A percentile compares a stretch with the other conserved stretches of the same genome.
Evolutionary conservation across 2,888 invertebrate species (phyloP).

Genomic region (Linnaemya tessellans): DNA sequence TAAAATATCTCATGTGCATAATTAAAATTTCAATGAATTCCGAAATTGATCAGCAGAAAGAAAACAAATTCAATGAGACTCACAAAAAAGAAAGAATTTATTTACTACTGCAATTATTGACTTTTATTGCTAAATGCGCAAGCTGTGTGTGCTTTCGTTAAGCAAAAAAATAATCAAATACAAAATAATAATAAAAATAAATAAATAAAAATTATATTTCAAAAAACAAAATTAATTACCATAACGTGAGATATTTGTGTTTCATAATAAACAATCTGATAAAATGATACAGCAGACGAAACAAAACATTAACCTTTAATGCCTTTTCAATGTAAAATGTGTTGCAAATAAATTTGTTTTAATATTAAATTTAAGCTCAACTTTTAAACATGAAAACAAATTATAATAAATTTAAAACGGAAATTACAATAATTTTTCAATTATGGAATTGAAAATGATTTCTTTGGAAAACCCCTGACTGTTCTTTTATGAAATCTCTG

Average conservation of each 20-base stretch:
- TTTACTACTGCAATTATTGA: constrained; percentile 12
- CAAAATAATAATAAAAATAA: no score
- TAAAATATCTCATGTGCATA: neutral
- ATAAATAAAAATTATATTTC: constrained; percentile 26
- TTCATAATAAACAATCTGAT: constrained; percentile 48
- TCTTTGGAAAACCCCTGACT: no score
- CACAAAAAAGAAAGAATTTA: constrained; percentile 1
- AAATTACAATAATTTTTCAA: no score
- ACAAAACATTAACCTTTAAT: constrained; percentile 41
- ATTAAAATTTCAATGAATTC: neutral
- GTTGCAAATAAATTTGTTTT: constrained; percentile 10
- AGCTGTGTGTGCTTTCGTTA: neutral
- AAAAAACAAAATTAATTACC: constrained; percentile 52
- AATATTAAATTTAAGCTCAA: neutral
- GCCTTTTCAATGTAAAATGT: constrained; percentile 39
- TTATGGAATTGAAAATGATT: no score
- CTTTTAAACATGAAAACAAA: constrained; percentile 1
- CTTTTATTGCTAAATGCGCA: constrained; percentile 5
- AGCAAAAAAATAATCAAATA: no score
- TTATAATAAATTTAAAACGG: neutral
- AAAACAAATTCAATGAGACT: constrained; percentile 9
- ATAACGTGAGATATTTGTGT: constrained; percentile 66
- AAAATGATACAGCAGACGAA: neutral
- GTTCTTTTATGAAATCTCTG: no score
- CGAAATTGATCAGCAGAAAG: constrained; percentile 18